Evolutionary conservation across 2,888 invertebrate species (phyloP).

Genomic region (Tiphia femorata): DNA sequence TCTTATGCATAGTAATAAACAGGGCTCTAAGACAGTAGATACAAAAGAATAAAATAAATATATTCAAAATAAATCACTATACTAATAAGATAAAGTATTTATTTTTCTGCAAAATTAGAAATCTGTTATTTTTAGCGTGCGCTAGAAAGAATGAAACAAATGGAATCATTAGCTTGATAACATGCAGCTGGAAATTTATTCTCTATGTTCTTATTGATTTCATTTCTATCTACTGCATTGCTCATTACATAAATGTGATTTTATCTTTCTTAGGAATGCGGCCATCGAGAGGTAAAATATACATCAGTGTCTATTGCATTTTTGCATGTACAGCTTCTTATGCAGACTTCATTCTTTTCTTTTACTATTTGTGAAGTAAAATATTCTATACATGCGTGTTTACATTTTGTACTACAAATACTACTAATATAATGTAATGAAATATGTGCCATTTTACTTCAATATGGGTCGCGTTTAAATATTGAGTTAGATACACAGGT

Average conservation of each 20-base stretch:
- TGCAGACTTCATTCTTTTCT: conserved; percentile 37
- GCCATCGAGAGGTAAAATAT: conserved; percentile 71
- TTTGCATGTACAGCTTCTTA: conserved; percentile 48
- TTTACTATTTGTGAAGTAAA: conserved; percentile 20
- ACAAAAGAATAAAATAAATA: neutral
- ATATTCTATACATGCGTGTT: too few species aligned
- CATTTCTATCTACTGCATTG: conserved; percentile 20
- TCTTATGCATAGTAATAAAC: conserved; percentile 16
- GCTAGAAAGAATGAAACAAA: too few species aligned
- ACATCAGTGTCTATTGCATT: conserved; percentile 32
- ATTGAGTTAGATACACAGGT: too few species aligned
- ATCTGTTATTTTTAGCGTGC: too few species aligned
- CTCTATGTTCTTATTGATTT: conserved; percentile 11
- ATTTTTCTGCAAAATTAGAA: too few species aligned
- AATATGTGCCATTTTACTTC: too few species aligned
- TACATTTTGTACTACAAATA: too few species aligned
- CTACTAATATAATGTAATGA: too few species aligned
- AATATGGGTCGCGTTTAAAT: too few species aligned
- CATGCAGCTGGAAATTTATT: conserved; percentile 1
- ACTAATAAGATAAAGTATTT: neutral
- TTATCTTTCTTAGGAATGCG: conserved; percentile 71
- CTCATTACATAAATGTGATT: conserved; percentile 59
- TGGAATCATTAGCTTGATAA: too few species aligned
- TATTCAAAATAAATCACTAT: too few species aligned
- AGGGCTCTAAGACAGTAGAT: conserved; percentile 9